These are phyloP conservation scores for Laticauda colubrina DNA, from an alignment of 2,113 vertebrate genomes.

Conservation along the genomic window DNA sequence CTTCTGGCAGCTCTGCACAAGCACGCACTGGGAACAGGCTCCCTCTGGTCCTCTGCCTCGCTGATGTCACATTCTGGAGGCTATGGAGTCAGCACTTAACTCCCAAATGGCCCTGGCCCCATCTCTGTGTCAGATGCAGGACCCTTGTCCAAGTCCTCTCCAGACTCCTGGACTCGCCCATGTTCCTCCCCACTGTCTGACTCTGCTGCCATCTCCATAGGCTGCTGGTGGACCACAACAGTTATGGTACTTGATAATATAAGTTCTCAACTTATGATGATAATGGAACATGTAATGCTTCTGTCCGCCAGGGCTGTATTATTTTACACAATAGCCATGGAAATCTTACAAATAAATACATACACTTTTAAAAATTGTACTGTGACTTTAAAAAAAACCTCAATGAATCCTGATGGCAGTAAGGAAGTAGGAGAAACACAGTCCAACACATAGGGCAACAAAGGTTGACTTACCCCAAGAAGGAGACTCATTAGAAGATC, in stretches of 20 bases:
- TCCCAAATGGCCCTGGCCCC: no score
- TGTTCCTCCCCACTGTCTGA: no score
- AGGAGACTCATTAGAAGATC: neutral
- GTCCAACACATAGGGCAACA: neutral
- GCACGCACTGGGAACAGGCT: no score
- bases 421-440: neutral
- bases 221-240: no score
- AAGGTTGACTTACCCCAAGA: neutral
- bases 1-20: no score
- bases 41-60: no score
- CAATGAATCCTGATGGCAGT: neutral
- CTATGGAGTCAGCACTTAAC: no score
- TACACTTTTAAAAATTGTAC: neutral
- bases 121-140: no score
- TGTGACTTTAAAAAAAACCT: neutral
- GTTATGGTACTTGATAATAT: neutral
- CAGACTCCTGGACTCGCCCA: no score
- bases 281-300: neutral
- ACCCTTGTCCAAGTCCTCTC: no score
- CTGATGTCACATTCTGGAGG: no score
- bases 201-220: no score
- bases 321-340: neutral
- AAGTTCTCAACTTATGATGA: neutral
- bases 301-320: neutral
- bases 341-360: neutral